Evolutionary conservation across 2,797 vertebrate species (phyloP), one percentile per base, ranked within the genome.

Genomic region (Jordanella pulchra): DNA sequence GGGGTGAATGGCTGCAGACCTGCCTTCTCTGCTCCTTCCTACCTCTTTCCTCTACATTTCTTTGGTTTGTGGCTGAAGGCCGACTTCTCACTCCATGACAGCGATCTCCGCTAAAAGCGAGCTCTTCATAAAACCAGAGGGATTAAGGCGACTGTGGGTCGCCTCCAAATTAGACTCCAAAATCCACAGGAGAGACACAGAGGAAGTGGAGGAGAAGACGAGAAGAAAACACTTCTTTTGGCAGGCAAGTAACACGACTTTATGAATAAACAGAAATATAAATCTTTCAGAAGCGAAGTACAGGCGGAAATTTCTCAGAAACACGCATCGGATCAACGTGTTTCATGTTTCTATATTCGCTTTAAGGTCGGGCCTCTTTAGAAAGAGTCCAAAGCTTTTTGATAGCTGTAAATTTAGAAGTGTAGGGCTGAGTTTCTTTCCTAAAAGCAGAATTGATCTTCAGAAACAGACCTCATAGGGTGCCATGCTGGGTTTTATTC

Each of bases 111-210:
- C 67, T 77, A 25, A 63, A n/a, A 73, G 76, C 3, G 23, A 69
- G 60, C 71, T 75, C 73, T 69, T 77, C 72, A 81, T 83, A 84
- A 88, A 90, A 86, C 88, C 74, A 56, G 75, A 69, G 85, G 84
- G 85, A 88, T 87, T 87, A 86, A 89, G 83, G 74, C n/a, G 65
- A 74, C 82, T 76, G 72, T 72, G 85, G 81, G 71, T 88, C 30
- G 65, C 54, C 74, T 87, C 79, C 83, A 84, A 86, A 89, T 89
- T 78, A 82, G 82, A 89, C 80, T 66, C 12, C 73, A 87, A 88
- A 83, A 87, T 85, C 71, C 81, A 80, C 78, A 69, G 75, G 47
- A 78, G 76, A 75, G 53, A 72, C 58, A 50, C 18, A 6, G 7
- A 47, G 35, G n/a, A n/a, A 23, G 25, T 48, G 27, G 44, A 39